A percentile compares a stretch with the other conserved stretches of the same genome.
phyloP scores from a whole-genome alignment of 2,797 vertebrate species.

The Lagorchestes hirsutus region DNA sequence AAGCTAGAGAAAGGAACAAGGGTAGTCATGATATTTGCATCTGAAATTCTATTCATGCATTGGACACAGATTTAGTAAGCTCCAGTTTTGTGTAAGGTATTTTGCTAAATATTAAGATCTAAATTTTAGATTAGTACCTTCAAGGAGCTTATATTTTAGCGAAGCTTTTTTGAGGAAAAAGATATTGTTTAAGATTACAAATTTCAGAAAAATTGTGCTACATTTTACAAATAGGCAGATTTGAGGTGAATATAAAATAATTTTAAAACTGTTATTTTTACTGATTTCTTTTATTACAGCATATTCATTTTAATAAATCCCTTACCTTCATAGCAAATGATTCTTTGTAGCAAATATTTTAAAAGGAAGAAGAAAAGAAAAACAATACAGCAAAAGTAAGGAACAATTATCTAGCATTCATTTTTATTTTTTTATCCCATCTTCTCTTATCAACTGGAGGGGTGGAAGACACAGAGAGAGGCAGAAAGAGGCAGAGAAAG shows the following conservation, averaged over 20 bases:
- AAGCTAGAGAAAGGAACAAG: not conserved
- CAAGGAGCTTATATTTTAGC: not conserved
- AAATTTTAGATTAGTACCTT: not conserved
- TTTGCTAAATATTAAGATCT: not conserved
- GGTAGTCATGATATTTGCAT: not conserved
- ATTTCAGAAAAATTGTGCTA: not conserved
- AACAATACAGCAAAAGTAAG: not conserved
- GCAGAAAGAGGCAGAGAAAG: too few relatives aligned
- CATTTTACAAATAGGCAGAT: not conserved
- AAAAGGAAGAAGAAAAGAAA: not conserved
- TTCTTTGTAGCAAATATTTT: not conserved
- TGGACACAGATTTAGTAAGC: not conserved
- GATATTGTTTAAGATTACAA: not conserved
- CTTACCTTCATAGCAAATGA: not conserved
- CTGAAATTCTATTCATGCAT: not conserved
- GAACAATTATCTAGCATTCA: not conserved
- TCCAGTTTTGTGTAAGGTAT: not conserved
- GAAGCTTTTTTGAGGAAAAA: not conserved
- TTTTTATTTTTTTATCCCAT: not conserved
- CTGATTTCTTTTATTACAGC: not conserved
- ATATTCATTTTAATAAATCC: not conserved
- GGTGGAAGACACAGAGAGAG: too few relatives aligned
- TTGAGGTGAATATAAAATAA: not conserved
- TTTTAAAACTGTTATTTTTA: not conserved
- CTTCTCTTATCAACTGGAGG: not conserved